These are phyloP conservation scores for Remorina albescens DNA, from an alignment of 2,797 vertebrate species.

Conservation along the genomic window DNA sequence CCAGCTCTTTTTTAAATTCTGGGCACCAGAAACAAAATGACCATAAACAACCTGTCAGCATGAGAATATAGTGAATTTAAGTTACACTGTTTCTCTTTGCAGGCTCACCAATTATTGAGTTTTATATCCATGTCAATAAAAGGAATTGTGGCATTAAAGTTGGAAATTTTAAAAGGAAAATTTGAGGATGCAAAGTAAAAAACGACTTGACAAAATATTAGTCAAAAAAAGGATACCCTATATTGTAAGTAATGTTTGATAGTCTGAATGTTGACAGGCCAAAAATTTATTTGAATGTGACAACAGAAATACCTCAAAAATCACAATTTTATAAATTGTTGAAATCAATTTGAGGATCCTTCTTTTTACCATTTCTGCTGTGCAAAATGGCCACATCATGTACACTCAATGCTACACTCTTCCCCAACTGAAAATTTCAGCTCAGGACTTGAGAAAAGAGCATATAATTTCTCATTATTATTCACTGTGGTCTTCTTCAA, in stretches of 20 bases:
- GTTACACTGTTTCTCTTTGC: not conserved
- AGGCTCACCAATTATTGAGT: slow-evolving; percentile 35
- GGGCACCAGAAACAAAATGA: not conserved
- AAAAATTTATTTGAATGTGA: not conserved
- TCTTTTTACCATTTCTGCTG: not conserved
- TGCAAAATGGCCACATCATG: slow-evolving; percentile 1
- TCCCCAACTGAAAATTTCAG: slow-evolving; percentile 34
- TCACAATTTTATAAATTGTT: not conserved
- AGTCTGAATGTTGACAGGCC: not conserved
- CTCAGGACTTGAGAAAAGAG: slow-evolving; percentile 19
- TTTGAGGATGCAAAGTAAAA: not conserved
- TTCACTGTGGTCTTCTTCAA: slow-evolving; percentile 29
- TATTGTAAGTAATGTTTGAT: not conserved
- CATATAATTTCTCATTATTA: slow-evolving; percentile 23
- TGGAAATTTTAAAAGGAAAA: slow-evolving; percentile 1
- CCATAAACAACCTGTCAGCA: not conserved
- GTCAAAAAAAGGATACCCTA: not conserved
- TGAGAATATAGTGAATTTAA: not conserved
- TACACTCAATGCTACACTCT: slow-evolving; percentile 21
- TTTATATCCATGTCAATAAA: slow-evolving; percentile 32
- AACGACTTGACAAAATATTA: slow-evolving; percentile 2
- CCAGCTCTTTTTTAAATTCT: not conserved
- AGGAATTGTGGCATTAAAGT: slow-evolving; percentile 4
- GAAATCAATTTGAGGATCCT: not conserved
- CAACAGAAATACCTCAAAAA: slow-evolving; percentile 1